Conservation (phyloP, 2,113 vertebrate genomes). For the Vanacampus margaritifer region DNA sequence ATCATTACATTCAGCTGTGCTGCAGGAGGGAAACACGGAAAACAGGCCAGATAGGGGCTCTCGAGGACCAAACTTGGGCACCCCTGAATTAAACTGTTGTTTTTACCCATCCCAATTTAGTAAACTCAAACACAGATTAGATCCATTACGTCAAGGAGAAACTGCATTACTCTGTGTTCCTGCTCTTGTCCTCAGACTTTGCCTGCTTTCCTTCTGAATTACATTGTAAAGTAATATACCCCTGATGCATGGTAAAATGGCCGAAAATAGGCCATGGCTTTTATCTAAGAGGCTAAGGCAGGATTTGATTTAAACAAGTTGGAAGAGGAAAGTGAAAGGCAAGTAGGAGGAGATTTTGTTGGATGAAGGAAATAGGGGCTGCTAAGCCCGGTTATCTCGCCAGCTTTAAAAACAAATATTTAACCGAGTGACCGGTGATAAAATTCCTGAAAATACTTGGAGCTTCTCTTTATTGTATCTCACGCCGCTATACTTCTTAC, state of each 20-base stretch:
- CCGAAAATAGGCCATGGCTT: constrained; percentile 20
- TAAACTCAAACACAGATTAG: too few species aligned
- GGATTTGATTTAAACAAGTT: constrained; percentile 53
- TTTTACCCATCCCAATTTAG: too few species aligned
- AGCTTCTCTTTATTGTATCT: constrained; percentile 11
- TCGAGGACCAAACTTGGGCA: too few species aligned
- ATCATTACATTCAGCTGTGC: too few species aligned
- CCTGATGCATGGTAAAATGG: neutral
- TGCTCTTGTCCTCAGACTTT: neutral
- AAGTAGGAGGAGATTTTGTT: constrained; percentile 42
- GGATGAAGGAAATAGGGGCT: constrained; percentile 53
- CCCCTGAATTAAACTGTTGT: too few species aligned
- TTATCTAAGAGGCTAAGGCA: constrained; percentile 28
- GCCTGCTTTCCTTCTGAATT: neutral
- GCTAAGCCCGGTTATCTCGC: constrained; percentile 42
- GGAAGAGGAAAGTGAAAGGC: constrained; percentile 44
- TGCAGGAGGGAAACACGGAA: too few species aligned
- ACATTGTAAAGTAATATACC: neutral
- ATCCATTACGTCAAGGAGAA: too few species aligned
- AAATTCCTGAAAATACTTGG: constrained; percentile 12
- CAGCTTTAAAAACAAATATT: constrained; percentile 17
- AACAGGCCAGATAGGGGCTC: too few species aligned
- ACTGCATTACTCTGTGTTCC: neutral
- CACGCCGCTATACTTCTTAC: constrained; percentile 1
- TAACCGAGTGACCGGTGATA: constrained; percentile 10